Conservation (phyloP, 2,113 vertebrate genomes). For the Neoarius graeffei region DNA sequence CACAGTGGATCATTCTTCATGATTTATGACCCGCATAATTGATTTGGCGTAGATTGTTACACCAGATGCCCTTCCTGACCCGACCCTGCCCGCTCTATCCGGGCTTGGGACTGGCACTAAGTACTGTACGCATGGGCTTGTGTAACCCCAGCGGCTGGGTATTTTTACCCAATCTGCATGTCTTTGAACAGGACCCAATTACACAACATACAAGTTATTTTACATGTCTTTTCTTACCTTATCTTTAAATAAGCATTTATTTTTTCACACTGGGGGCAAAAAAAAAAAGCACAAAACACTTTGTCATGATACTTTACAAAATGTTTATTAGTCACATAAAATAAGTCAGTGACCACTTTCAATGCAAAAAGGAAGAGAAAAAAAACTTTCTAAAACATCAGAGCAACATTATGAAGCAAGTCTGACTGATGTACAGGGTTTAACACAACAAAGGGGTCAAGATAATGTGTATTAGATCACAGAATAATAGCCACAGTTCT, state of each 20-base stretch:
- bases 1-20: too few relatives aligned
- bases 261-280: not conserved
- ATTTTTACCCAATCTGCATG: too few relatives aligned
- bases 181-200: not conserved
- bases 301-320: conserved; percentile 75
- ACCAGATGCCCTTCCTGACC: too few relatives aligned
- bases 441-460: conserved; percentile 77
- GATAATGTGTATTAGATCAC: conserved; percentile 71
- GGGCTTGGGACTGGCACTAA: too few relatives aligned
- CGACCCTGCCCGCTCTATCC: too few relatives aligned
- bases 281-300: not conserved
- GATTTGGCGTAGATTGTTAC: too few relatives aligned
- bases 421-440: conserved; percentile 82
- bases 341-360: conserved; percentile 87
- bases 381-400: conserved; percentile 77
- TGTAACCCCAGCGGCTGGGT: too few relatives aligned
- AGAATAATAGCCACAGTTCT: conserved; percentile 71
- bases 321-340: conserved; percentile 91
- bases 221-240: not conserved
- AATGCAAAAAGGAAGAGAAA: conserved; percentile 84
- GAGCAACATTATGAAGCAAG: conserved; percentile 80
- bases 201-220: not conserved
- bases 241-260: not conserved
- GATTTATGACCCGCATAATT: too few relatives aligned
- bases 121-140: too few relatives aligned